These are phyloP conservation scores for Macrosoma leucophasiata DNA, from an alignment of 2,888 invertebrate species.

Conservation along the genomic window DNA sequence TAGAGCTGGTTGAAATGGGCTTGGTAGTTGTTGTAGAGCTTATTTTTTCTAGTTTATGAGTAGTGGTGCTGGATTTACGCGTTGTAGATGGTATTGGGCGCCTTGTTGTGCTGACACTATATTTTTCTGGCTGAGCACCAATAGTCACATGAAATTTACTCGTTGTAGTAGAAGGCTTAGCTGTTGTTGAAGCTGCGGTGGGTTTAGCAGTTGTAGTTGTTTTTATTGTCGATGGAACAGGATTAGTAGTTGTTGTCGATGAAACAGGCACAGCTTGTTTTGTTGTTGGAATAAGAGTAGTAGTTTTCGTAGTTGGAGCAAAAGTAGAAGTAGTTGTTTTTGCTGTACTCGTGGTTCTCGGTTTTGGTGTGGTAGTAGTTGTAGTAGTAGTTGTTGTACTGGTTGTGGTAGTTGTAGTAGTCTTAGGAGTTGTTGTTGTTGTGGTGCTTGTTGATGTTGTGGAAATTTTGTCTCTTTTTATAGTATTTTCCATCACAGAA, in stretches of 20 bases:
- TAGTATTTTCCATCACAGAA: neutral
- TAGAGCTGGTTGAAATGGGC: conserved; percentile 18
- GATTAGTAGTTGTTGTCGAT: conserved; percentile 18
- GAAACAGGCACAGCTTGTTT: conserved; percentile 19
- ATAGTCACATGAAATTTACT: conserved; percentile 2
- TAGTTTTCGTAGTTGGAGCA: conserved; percentile 23
- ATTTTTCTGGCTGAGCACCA: no score
- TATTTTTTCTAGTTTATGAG: no score
- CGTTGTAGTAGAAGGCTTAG: conserved; percentile 13
- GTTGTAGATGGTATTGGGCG: no score
- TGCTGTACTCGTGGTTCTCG: conserved; percentile 27
- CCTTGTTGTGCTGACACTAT: no score
- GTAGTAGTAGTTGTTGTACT: conserved; percentile 27
- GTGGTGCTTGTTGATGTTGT: conserved; percentile 13
- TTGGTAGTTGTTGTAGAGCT: conserved; percentile 28
- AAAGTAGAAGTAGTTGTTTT: conserved; percentile 27
- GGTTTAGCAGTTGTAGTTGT: conserved; percentile 15
- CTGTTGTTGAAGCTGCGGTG: conserved; percentile 21
- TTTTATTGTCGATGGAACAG: conserved; percentile 17
- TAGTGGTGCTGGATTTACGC: conserved; percentile 1
- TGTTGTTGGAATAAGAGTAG: conserved; percentile 27
- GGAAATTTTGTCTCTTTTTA: conserved; percentile 3
- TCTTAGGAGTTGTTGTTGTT: conserved; percentile 26
- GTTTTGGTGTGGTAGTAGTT: conserved; percentile 27
- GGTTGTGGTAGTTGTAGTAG: conserved; percentile 24